Evolutionary conservation across 2,113 vertebrate genomes (phyloP).

Genomic region (Seriola aureovittata): DNA sequence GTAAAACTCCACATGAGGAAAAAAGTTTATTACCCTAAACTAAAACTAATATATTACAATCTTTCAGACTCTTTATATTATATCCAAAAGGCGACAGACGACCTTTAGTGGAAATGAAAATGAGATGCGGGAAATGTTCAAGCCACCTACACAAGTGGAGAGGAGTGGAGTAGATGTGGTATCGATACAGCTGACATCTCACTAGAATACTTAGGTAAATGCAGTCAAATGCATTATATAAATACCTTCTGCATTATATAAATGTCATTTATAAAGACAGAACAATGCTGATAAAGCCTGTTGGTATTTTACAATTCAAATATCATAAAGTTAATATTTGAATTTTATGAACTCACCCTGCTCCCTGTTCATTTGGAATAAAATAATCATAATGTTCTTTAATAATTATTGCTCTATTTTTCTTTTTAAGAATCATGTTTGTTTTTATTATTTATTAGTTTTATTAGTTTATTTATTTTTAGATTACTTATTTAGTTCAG

Average conservation of each 20-base stretch:
- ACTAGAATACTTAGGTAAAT: not conserved
- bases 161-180: not conserved
- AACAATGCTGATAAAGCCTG: not conserved
- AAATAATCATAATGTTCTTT: not conserved
- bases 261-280: constrained; percentile 12
- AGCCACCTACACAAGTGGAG: constrained; percentile 27
- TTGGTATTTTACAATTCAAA: constrained; percentile 6
- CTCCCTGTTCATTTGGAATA: not conserved
- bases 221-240: not conserved
- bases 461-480: not conserved
- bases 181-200: constrained; percentile 1
- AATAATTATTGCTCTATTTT: not conserved
- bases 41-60: not conserved
- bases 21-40: constrained; percentile 3
- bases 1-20: not conserved
- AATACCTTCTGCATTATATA: not conserved
- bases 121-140: constrained; percentile 6
- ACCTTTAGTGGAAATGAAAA: constrained; percentile 56
- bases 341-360: not conserved
- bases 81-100: not conserved
- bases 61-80: constrained; percentile 1
- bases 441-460: not conserved
- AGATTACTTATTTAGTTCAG: not conserved
- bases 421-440: not conserved
- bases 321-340: constrained; percentile 12